Conservation (phyloP, 1,140 invertebrate genomes). For the Drosophila busckii region DNA sequence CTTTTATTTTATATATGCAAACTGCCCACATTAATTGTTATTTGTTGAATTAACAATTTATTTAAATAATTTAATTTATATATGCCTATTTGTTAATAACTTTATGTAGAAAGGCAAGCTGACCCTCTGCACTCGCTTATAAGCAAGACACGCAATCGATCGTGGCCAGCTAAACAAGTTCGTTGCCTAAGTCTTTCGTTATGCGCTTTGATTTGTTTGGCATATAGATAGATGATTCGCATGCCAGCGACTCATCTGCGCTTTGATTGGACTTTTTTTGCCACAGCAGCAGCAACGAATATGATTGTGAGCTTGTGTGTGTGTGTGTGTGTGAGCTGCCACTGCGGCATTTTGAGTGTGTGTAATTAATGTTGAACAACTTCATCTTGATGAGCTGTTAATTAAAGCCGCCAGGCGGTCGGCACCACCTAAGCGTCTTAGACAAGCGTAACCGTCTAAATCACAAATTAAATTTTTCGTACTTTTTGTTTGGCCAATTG, state of each 20-base stretch:
- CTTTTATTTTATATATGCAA: no score
- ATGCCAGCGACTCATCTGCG: constrained; percentile 30
- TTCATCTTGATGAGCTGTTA: constrained; percentile 69
- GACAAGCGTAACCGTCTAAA: constrained; percentile 37
- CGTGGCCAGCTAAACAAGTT: constrained; percentile 37
- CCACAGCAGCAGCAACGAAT: no score
- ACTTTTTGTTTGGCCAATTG: background rate
- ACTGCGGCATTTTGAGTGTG: constrained; percentile 23
- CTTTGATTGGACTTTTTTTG: constrained; percentile 32
- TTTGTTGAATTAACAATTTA: no score
- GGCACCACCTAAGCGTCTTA: constrained; percentile 51
- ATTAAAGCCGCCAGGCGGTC: constrained; percentile 52
- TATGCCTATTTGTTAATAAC: no score
- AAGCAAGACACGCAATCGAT: background rate
- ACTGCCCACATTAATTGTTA: no score
- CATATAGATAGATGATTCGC: constrained; percentile 30
- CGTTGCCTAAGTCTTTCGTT: constrained; percentile 62
- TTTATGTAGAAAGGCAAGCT: no score
- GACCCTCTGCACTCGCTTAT: constrained; percentile 1
- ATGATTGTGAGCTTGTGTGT: no score
- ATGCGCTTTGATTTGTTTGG: constrained; percentile 33
- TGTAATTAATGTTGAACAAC: constrained; percentile 67
- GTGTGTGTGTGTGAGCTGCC: constrained; percentile 14
- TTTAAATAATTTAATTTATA: no score
- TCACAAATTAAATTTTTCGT: constrained; percentile 30